Evolutionary conservation across 2,797 vertebrate genomes (phyloP), one percentile per base, ranked within the genome.

Genomic region (Eupleurogrammus muticus): DNA sequence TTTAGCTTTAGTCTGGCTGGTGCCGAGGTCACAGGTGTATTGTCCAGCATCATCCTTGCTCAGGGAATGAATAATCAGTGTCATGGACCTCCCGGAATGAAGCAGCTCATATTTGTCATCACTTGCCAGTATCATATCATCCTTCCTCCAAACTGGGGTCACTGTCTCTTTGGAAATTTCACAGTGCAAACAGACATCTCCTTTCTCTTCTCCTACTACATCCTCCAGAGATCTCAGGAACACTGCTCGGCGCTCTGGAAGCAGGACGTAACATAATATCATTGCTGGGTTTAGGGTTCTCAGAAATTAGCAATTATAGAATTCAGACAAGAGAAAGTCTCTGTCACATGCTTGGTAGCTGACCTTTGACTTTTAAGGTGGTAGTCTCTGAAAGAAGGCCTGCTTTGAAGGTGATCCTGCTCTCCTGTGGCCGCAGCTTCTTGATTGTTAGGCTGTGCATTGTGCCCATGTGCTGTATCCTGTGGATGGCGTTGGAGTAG

Each of bases 211-310:
- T 4, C 91, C 96, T 0, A 89, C 90, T 19, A 87, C 85, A 0
- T 99, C 96, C 0, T 98, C 97, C 81, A 99, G 80, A 19, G 93
- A 94, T 70, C 95, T 97, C 87, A 98, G 92, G 86, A 99, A 99
- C 56, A 98, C 94, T 0, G 84, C 95, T 0, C 96, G 96, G 38
- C 95, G 94, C 68, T 95, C 98, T 99, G 89, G 8, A 67, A 65
- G 12, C 65, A 72, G 49, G 24, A 35, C 9, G 19, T 4, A 53
- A 6, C 35, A 34, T 10, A 2, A 32, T 38, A 35, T 21, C 14
- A 65, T 46, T 49, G n/a, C 47, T 2, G 4, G 4, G 0, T 20
- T 23, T 1, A 17, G 21, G 16, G 40, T 38, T 79, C 62, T 62
- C 40, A 73, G 9, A 78, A 73, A 53, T 63, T 0, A 54, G 56